phyloP scores from a whole-genome alignment of 1,140 invertebrate species.

The Procambarus clarkii region DNA sequence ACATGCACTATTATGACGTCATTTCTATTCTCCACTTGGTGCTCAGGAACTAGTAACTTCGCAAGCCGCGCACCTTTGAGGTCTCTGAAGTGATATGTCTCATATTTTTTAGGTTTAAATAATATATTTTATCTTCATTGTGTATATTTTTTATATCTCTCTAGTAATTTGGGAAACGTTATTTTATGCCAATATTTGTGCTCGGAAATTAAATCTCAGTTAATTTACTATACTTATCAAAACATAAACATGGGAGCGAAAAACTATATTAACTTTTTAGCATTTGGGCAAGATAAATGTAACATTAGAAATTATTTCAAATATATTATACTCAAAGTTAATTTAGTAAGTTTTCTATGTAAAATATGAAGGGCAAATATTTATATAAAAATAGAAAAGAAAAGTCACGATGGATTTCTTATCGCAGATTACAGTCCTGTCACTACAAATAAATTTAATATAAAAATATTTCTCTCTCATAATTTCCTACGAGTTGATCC shows the following conservation, averaged over 20 bases:
- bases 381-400: not conserved
- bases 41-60: too few relatives aligned
- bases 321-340: not conserved
- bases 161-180: too few relatives aligned
- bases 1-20: too few relatives aligned
- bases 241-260: slow-evolving; percentile 31
- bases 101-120: too few relatives aligned
- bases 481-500: not conserved
- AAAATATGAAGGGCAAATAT: not conserved
- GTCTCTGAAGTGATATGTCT: too few relatives aligned
- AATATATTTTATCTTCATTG: too few relatives aligned
- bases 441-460: slow-evolving; percentile 38
- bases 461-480: not conserved
- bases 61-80: too few relatives aligned
- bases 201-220: not conserved
- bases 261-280: not conserved
- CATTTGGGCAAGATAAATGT: not conserved
- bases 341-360: not conserved
- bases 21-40: too few relatives aligned
- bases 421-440: slow-evolving; percentile 25
- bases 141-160: too few relatives aligned
- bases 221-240: not conserved
- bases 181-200: not conserved
- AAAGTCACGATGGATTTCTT: not conserved
- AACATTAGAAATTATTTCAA: not conserved